A percentile compares a stretch with the other conserved stretches of the same genome.
Evolutionary conservation across 1,140 invertebrate species (phyloP).

Genomic region (Octopus sinensis): DNA sequence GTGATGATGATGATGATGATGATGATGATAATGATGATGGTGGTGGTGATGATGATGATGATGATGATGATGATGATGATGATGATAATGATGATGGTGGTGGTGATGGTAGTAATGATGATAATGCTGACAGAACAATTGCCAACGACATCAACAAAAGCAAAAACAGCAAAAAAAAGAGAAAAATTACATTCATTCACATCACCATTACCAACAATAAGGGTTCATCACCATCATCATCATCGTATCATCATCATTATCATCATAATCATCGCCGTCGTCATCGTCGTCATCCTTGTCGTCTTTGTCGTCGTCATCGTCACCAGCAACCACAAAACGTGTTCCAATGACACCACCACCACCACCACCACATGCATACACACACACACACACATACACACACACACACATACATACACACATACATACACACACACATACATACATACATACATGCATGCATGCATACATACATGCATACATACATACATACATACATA

Average conservation of each 20-base stretch:
- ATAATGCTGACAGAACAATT: no score
- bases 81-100: no score
- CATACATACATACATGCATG: conserved; percentile 26
- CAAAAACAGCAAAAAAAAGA: no score
- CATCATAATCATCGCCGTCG: not conserved
- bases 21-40: no score
- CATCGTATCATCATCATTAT: not conserved
- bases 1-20: no score
- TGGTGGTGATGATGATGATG: no score
- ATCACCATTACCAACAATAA: not conserved
- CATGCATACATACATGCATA: conserved; percentile 27
- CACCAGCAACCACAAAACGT: not conserved
- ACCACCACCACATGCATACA: no score
- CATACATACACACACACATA: conserved; percentile 22
- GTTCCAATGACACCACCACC: conserved; percentile 8
- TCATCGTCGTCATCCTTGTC: conserved; percentile 12
- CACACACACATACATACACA: conserved; percentile 27
- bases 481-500: no score
- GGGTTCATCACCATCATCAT: not conserved
- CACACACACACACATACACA: conserved; percentile 24
- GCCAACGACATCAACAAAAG: no score
- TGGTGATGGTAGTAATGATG: no score
- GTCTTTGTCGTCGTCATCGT: not conserved
- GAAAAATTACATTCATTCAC: no score
- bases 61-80: no score